Base-by-base conservation (phyloP, 2,113 vertebrate species). In the Dendrocopos noguchii region DNA sequence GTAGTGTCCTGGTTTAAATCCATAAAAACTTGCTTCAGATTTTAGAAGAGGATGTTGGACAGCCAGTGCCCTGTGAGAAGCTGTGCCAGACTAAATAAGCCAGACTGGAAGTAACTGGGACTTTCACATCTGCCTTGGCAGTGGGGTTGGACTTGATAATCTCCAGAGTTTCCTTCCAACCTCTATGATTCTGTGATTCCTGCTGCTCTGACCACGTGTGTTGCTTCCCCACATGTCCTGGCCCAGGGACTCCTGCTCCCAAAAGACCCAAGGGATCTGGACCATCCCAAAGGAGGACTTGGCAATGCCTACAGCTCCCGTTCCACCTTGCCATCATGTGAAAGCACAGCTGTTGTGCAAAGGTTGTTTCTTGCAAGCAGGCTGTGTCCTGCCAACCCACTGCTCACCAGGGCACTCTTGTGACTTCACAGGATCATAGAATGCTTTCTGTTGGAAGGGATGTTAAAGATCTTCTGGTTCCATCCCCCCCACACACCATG, bases 361-460 rank as follows among this genome's bases (percentile, higher is more conserved):
- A 42, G 31, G 42, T 73, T 39, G 7, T 76, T 83, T 42, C 12
- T 74, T 60, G 21, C 46, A 16, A 15, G 28, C 77, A 42, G n/a
- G 65, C 33, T 56, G 31, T 64, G n/a, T 18, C 39, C 67, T 47
- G 22, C 60, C n/a, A 59, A 72, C 53, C 39, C 7, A 4, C 52
- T 60, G 44, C 21, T 27, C 46, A 28, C 29, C 0, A 0, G 31
- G 42, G 16, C 14, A 8, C 28, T 61, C 33, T 50, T 8, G 18
- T 74, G 42, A 21, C 20, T 50, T 50, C 47, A 50, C 20, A 50
- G 47, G 22, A 21, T 50, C 47, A 50, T 22, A 22, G 47, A 22
- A 50, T 50, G 47, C 20, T 50, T 50, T 22, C 20, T 50, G 47
- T 21, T 21, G 21, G 47, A 22, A 50, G 47, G 47, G 20, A 22